Conservation (phyloP, 2,797 vertebrate genomes). For the Oreochromis mossambicus region DNA sequence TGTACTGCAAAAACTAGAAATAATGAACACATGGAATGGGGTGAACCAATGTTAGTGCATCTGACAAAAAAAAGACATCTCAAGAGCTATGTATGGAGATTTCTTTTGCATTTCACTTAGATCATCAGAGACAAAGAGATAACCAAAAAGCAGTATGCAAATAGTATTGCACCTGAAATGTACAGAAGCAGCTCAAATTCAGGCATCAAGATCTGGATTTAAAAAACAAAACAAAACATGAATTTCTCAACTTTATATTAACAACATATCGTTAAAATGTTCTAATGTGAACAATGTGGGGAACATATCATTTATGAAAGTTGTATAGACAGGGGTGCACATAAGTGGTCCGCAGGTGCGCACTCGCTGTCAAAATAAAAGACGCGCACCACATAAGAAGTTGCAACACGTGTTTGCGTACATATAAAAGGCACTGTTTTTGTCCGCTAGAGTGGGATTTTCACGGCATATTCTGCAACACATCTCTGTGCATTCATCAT, state of each 20-base stretch:
- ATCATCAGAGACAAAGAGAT: not conserved
- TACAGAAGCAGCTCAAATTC: not conserved
- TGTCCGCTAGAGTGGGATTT: too few species aligned
- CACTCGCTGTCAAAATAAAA: too few species aligned
- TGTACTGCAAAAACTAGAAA: not conserved
- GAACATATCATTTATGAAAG: not conserved
- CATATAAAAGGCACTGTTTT: too few species aligned
- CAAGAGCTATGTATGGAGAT: not conserved
- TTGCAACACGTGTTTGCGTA: too few species aligned
- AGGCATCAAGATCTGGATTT: not conserved
- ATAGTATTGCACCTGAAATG: not conserved
- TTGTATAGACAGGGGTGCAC: not conserved
- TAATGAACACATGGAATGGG: not conserved
- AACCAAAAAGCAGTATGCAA: not conserved
- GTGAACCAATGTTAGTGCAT: not conserved
- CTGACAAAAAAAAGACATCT: not conserved
- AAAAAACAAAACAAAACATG: not conserved
- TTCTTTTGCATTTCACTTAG: not conserved
- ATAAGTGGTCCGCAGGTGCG: not conserved
- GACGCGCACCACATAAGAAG: too few species aligned
- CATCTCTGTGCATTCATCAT: too few species aligned
- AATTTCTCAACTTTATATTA: not conserved
- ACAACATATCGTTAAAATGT: not conserved
- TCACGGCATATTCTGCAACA: too few species aligned
- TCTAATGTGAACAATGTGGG: not conserved